phyloP scores from a whole-genome alignment of 2,113 vertebrate genomes.

The Calyptommatus sinebrachiatus region DNA sequence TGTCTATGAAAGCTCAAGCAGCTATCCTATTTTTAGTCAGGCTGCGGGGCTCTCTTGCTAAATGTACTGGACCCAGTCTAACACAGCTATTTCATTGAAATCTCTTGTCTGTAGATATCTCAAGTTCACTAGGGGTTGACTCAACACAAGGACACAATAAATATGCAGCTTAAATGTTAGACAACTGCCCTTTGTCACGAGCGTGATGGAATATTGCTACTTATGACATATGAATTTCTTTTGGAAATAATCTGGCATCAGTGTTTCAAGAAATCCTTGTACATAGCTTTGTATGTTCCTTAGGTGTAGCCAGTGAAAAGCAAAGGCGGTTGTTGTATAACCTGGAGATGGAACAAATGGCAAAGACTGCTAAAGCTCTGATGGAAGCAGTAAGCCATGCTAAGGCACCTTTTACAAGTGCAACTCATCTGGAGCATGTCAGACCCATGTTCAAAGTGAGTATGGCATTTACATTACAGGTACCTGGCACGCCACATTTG shows the following conservation, averaged over 20 bases:
- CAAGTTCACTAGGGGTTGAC: no score
- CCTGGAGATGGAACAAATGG: constrained; percentile 98
- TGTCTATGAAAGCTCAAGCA: no score
- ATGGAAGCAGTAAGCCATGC: constrained; percentile 98
- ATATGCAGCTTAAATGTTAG: background rate
- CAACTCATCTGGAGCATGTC: constrained; percentile 94
- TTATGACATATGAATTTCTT: background rate
- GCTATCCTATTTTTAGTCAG: no score
- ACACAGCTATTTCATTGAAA: no score
- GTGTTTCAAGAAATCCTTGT: background rate
- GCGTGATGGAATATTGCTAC: background rate
- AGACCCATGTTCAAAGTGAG: constrained; percentile 97
- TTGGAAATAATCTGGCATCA: background rate
- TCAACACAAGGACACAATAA: no score
- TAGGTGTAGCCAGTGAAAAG: constrained; percentile 91
- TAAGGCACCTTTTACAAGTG: constrained; percentile 93
- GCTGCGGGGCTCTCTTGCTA: no score
- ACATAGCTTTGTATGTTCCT: constrained; percentile 1
- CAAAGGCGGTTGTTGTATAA: constrained; percentile 93
- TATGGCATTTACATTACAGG: background rate
- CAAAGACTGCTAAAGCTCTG: constrained; percentile 94
- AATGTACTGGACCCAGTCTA: no score
- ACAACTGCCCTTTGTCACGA: background rate
- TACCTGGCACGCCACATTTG: background rate
- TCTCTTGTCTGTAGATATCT: no score